Conservation (phyloP, 2,888 invertebrate species). For the Strigamia transsilvanica region DNA sequence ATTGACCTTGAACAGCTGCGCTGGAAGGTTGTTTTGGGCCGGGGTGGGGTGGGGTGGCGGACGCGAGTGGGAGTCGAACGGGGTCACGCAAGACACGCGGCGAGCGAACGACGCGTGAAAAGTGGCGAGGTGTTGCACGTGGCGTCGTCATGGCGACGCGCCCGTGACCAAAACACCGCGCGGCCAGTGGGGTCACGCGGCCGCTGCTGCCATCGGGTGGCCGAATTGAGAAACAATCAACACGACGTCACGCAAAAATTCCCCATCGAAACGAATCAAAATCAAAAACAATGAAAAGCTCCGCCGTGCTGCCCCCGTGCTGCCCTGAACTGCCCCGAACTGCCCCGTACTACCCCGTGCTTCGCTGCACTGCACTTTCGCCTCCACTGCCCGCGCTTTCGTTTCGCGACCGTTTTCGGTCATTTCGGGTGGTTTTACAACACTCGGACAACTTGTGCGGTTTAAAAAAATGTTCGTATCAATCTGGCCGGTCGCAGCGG, state of each 20-base stretch:
- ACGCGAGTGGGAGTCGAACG: no score
- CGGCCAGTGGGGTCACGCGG: not conserved
- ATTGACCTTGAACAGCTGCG: constrained; percentile 30
- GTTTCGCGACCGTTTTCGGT: no score
- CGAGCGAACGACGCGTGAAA: constrained; percentile 17
- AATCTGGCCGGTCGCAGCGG: no score
- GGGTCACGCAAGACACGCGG: constrained; percentile 11
- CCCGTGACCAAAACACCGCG: not conserved
- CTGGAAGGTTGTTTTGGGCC: not conserved
- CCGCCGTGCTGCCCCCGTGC: no score
- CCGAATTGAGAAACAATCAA: not conserved
- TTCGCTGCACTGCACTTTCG: no score
- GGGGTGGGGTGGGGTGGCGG: not conserved
- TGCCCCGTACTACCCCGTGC: no score
- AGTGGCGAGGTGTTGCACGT: constrained; percentile 25
- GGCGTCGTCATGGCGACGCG: constrained; percentile 28
- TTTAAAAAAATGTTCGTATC: no score
- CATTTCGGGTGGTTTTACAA: no score
- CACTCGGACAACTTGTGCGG: no score
- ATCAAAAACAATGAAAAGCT: no score
- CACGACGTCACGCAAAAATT: not conserved
- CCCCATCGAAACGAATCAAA: not conserved
- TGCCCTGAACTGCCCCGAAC: no score
- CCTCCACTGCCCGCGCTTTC: no score
- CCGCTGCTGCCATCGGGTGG: constrained; percentile 26